phyloP scores from a whole-genome alignment of 2,888 invertebrate genomes.

The Lydus trimaculatus region DNA sequence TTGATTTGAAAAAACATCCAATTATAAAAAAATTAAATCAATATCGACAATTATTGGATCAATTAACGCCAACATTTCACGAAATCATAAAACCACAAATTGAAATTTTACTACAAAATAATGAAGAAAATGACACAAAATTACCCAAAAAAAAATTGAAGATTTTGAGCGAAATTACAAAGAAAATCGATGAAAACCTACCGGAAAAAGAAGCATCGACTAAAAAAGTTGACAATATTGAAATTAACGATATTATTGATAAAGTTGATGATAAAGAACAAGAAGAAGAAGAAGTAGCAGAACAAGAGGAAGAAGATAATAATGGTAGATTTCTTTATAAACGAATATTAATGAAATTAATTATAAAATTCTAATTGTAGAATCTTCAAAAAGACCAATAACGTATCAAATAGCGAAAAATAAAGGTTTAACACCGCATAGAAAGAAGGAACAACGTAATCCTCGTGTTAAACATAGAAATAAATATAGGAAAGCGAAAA shows the following conservation, averaged over 20 bases:
- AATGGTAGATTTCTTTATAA: slow-evolving; percentile 42
- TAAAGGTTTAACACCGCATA: slow-evolving; percentile 89
- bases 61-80: slow-evolving; percentile 75
- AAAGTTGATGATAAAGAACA: slow-evolving; percentile 27
- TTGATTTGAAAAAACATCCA: slow-evolving; percentile 84
- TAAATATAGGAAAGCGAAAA: slow-evolving; percentile 91
- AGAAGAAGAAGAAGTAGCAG: slow-evolving; percentile 49
- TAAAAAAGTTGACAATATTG: slow-evolving; percentile 39
- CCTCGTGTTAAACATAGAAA: slow-evolving; percentile 94
- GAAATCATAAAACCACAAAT: slow-evolving; percentile 74
- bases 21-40: slow-evolving; percentile 84
- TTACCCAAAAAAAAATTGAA: slow-evolving; percentile 60
- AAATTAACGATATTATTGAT: slow-evolving; percentile 16
- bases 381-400: slow-evolving; percentile 77
- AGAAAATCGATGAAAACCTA: slow-evolving; percentile 20
- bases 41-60: slow-evolving; percentile 76
- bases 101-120: slow-evolving; percentile 64
- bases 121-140: slow-evolving; percentile 46
- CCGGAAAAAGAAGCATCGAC: slow-evolving; percentile 17
- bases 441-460: slow-evolving; percentile 92
- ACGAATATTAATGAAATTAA: neutral
- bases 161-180: slow-evolving; percentile 34
- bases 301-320: slow-evolving; percentile 52
- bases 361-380: slow-evolving; percentile 29
- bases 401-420: slow-evolving; percentile 96